These are phyloP conservation scores for Enteromius treurensis DNA, from an alignment of 2,797 vertebrate genomes.

Conservation along the genomic window DNA sequence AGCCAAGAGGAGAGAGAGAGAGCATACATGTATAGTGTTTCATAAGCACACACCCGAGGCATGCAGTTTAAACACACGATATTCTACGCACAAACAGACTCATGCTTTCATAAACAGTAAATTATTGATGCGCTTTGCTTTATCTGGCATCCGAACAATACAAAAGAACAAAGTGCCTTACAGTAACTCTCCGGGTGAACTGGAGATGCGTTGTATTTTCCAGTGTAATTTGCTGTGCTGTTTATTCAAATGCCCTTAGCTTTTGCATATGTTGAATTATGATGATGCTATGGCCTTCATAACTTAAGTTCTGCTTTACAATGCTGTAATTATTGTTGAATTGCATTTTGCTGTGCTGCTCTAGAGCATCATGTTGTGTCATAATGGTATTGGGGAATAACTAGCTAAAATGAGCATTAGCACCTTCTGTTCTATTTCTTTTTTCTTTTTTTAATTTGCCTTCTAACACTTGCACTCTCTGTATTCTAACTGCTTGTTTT, in stretches of 20 bases:
- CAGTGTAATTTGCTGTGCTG: conserved; percentile 19
- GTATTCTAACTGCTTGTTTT: neutral
- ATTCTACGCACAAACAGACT: neutral
- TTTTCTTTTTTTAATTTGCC: neutral
- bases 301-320: conserved; percentile 32
- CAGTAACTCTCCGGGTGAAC: neutral
- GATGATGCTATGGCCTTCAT: neutral
- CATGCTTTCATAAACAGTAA: neutral
- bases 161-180: neutral
- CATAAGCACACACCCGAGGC: conserved; percentile 26
- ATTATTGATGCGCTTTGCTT: neutral
- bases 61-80: neutral
- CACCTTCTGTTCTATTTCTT: no score
- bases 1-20: conserved; percentile 19
- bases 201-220: neutral
- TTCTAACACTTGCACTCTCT: neutral
- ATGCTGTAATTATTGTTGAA: conserved; percentile 25
- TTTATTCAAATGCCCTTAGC: conserved; percentile 12
- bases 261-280: neutral
- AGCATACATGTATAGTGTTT: conserved; percentile 64
- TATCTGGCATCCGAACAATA: neutral
- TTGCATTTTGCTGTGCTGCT: conserved; percentile 11
- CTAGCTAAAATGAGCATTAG: neutral
- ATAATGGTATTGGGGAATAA: neutral
- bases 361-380: neutral